Conservation (phyloP, 2,113 vertebrate species). For the Carollia perspicillata region DNA sequence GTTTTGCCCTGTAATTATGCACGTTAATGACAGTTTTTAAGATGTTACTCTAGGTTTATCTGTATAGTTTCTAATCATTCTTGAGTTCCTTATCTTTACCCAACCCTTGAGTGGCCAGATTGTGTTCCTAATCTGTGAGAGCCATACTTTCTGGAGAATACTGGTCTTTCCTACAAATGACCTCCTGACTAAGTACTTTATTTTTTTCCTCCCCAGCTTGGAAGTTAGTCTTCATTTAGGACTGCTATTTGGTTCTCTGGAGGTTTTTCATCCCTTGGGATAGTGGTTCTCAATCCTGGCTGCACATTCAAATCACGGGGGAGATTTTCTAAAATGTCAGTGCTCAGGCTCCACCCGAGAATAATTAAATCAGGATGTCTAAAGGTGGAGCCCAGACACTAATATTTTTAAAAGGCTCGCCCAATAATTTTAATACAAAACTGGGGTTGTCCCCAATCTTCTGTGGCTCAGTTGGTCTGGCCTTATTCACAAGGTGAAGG, state of each 20-base stretch:
- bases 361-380: not conserved
- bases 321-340: not conserved
- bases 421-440: not conserved
- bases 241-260: slow-evolving; percentile 23
- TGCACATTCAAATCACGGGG: not conserved
- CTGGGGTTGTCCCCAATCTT: not conserved
- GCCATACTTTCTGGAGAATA: not conserved
- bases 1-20: not conserved
- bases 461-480: no score
- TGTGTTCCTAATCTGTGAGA: not conserved
- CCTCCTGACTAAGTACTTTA: not conserved
- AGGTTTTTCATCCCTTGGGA: not conserved
- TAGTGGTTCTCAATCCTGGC: not conserved
- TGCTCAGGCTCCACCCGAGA: not conserved
- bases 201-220: not conserved
- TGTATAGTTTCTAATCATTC: not conserved
- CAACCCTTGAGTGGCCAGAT: not conserved
- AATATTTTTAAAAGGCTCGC: not conserved
- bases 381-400: not conserved
- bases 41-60: not conserved
- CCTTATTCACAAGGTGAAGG: no score
- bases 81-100: not conserved
- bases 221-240: not conserved
- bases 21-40: not conserved
- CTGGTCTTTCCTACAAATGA: not conserved